Conservation (phyloP, 2,888 invertebrate genomes). For the Ectropis crepuscularia region DNA sequence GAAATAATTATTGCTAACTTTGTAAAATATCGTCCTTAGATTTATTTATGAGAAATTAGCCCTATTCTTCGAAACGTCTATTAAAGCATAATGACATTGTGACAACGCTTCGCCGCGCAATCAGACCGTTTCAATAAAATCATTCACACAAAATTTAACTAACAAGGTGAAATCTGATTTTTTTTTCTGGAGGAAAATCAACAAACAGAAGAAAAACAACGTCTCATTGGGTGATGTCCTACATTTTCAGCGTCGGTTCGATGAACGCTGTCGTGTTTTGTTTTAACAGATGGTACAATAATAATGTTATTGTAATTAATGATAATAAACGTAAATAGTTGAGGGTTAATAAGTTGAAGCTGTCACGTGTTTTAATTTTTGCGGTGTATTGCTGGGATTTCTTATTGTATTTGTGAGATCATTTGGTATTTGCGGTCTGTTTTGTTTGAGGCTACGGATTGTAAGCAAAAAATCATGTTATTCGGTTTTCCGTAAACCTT, state of each 20-base stretch:
- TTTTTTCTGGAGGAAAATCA: neutral
- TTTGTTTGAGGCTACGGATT: too few relatives aligned
- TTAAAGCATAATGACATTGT: conserved; percentile 1
- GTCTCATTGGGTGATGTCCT: conserved; percentile 1
- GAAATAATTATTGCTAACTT: conserved; percentile 10
- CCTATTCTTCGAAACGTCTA: conserved; percentile 14
- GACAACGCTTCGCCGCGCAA: conserved; percentile 6
- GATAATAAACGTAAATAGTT: too few relatives aligned
- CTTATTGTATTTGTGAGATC: too few relatives aligned
- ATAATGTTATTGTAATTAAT: conserved; percentile 1
- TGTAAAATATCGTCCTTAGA: conserved; percentile 17
- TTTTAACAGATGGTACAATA: neutral
- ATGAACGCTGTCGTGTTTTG: conserved; percentile 1
- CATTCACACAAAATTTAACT: conserved; percentile 1
- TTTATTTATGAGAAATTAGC: conserved; percentile 30
- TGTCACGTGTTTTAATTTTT: neutral
- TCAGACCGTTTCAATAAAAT: neutral
- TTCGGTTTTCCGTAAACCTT: too few relatives aligned
- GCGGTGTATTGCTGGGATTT: too few relatives aligned
- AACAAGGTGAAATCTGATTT: neutral
- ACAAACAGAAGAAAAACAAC: neutral
- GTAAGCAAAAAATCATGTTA: too few relatives aligned
- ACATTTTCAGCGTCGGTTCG: conserved; percentile 2
- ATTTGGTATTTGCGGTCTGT: too few relatives aligned
- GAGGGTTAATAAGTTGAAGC: neutral